phyloP scores from a whole-genome alignment of 37 sponge, comb jelly and placozoan genomes.

The Cladorhizidae sp. region DNA sequence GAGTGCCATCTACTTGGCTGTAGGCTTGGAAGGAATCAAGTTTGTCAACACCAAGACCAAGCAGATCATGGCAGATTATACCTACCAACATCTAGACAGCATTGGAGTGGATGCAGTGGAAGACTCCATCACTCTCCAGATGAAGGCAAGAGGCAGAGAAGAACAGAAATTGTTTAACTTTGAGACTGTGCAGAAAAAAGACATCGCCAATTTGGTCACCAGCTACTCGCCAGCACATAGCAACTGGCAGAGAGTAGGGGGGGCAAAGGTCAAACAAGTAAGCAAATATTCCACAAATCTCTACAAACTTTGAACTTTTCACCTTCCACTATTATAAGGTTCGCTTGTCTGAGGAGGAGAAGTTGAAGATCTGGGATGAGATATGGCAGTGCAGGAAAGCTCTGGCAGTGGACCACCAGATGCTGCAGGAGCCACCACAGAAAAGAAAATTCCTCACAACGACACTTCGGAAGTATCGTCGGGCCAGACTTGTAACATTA shows the following conservation, averaged over 20 bases:
- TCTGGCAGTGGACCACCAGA: conserved; percentile 83
- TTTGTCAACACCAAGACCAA: conserved; percentile 86
- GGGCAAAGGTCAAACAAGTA: conserved; percentile 68
- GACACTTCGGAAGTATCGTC: conserved; percentile 83
- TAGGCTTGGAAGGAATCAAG: conserved; percentile 77
- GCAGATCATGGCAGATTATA: conserved; percentile 84
- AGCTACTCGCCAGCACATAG: conserved; percentile 93
- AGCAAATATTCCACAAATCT: neutral
- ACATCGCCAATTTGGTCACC: conserved; percentile 91
- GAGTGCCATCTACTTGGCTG: conserved; percentile 78
- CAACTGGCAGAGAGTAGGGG: conserved; percentile 91
- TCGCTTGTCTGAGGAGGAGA: conserved; percentile 70
- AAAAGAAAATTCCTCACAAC: conserved; percentile 89
- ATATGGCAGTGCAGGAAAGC: conserved; percentile 69
- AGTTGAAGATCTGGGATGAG: conserved; percentile 73
- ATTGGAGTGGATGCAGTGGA: conserved; percentile 84
- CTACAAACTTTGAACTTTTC: too few relatives aligned
- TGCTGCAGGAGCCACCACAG: conserved; percentile 84
- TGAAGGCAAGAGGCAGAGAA: conserved; percentile 65
- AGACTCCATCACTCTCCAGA: conserved; percentile 73
- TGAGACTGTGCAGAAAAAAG: conserved; percentile 91
- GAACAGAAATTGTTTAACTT: conserved; percentile 87
- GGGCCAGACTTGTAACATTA: conserved; percentile 68
- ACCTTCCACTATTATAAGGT: conserved; percentile 6
- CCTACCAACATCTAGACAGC: conserved; percentile 72